Percentiles rank a stretch among this genome's conserved stretches.
Evolutionary conservation across 2,888 invertebrate species (phyloP).

Genomic region (Helicoverpa assulta): DNA sequence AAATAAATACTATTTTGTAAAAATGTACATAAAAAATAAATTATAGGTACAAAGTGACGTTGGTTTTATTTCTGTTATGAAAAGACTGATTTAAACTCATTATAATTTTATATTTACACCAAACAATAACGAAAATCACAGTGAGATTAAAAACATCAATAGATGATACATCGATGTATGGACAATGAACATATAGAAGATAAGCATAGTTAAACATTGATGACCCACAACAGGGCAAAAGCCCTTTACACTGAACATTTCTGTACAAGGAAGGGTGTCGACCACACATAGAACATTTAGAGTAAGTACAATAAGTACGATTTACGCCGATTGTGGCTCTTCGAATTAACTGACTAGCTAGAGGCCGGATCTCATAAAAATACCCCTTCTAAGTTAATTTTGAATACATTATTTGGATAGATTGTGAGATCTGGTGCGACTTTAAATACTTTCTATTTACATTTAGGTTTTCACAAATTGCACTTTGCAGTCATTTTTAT

Average conservation of each 20-base stretch:
- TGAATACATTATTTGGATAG: background rate
- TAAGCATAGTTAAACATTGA: slow-evolving; percentile 58
- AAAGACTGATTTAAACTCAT: slow-evolving; percentile 74
- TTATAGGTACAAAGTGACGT: slow-evolving; percentile 33
- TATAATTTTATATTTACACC: slow-evolving; percentile 85
- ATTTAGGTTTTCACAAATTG: slow-evolving; percentile 5
- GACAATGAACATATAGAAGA: slow-evolving; percentile 66
- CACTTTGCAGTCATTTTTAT: slow-evolving; percentile 13
- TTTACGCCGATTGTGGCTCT: slow-evolving; percentile 22
- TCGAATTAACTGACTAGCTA: background rate
- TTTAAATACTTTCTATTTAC: slow-evolving; percentile 2
- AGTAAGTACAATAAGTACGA: slow-evolving; percentile 41
- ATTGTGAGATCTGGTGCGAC: slow-evolving; percentile 19
- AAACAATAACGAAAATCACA: slow-evolving; percentile 86
- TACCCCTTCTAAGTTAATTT: slow-evolving; percentile 6
- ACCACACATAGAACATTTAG: slow-evolving; percentile 49
- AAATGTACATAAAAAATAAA: slow-evolving; percentile 61
- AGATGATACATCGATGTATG: slow-evolving; percentile 73
- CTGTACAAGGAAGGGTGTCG: slow-evolving; percentile 63
- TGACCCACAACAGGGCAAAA: slow-evolving; percentile 55
- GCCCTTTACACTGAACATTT: slow-evolving; percentile 40
- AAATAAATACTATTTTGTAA: slow-evolving; percentile 52
- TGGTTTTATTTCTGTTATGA: slow-evolving; percentile 50
- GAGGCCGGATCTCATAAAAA: slow-evolving; percentile 22
- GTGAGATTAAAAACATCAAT: slow-evolving; percentile 82